Evolutionary conservation across 1,140 invertebrate species (phyloP), one percentile per base, ranked within the genome.

Genomic region (Listronotus bonariensis): DNA sequence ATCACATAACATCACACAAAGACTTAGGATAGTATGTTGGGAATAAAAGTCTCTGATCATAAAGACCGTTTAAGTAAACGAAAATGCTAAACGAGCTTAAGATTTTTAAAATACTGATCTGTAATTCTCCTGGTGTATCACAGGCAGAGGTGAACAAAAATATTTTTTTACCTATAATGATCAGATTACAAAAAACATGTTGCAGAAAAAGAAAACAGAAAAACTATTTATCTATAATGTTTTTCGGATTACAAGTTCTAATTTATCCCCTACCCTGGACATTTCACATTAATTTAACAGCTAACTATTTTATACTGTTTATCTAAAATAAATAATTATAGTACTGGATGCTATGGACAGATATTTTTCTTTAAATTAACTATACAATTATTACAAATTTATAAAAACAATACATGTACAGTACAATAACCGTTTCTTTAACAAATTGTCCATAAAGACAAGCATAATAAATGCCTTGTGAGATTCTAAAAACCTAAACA

Each of bases 181-280:
- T 38, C 15, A 59, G 31, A 48, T 48, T n/a, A n/a, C 14, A 14
- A 43, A 60, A 49, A 32, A 45, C 18, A 20, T n/a, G 46, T 43
- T 31, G 8, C 32, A 34, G 20, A 34, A 14, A 26, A 49, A 34
- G 9, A 54, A 57, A 20, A 54, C 34, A 41, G 17, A 40, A 26
- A 40, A 11, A 53, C 34, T 26, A 42, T 32, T 45, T 34, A 48
- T 55, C n/a, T 18, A 15, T 60, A 38, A 41, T 12, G 36, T 61
- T 26, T 34, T 31, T 61, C 15, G 59, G 38, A 62, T 65, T 65
- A 64, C 55, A 53, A 53, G 52, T 20, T 49, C 11, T 42, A 31
- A 34, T 52, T 65, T 65, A 68, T 70, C 72, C 69, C 72, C 72
- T 72, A 71, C 70, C 72, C 59, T 68, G 72, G 70, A 73, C 68